phyloP scores from a whole-genome alignment of 2,797 vertebrate species.

The Ateles fusciceps region DNA sequence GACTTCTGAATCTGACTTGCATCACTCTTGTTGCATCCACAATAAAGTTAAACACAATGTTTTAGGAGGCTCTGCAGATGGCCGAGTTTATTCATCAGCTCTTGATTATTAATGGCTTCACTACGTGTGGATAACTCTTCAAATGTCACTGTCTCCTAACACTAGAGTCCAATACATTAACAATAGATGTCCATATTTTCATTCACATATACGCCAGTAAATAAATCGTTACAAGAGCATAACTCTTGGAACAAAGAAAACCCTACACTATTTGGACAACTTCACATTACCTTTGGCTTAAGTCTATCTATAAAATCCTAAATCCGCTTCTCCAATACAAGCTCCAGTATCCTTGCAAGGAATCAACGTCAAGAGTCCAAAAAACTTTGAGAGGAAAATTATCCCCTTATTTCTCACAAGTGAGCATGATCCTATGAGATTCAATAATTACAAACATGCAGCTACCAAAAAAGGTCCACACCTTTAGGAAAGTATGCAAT shows the following conservation, averaged over 20 bases:
- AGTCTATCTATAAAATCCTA: not conserved
- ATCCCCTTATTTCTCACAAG: not conserved
- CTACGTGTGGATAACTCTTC: not conserved
- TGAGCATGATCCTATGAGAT: not conserved
- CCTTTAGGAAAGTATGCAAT: not conserved
- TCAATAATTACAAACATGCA: not conserved
- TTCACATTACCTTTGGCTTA: not conserved
- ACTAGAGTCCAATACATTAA: not conserved
- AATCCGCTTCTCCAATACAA: not conserved
- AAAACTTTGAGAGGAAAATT: not conserved
- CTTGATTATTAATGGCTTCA: not conserved
- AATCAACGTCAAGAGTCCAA: not conserved
- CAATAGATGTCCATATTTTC: not conserved
- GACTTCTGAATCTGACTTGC: not conserved
- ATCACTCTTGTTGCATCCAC: not conserved
- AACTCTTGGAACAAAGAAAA: not conserved
- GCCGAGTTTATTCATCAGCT: not conserved
- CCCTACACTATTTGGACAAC: not conserved
- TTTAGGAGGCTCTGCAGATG: not conserved
- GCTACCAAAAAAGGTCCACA: not conserved
- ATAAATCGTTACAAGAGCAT: not conserved
- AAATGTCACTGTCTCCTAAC: not conserved
- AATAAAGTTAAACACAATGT: not conserved
- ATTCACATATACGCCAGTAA: not conserved
- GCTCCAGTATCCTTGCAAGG: not conserved